Evolutionary conservation across 2,113 vertebrate genomes (phyloP), one percentile per base, ranked within the genome.

Genomic region (Psilopogon haemacephalus): DNA sequence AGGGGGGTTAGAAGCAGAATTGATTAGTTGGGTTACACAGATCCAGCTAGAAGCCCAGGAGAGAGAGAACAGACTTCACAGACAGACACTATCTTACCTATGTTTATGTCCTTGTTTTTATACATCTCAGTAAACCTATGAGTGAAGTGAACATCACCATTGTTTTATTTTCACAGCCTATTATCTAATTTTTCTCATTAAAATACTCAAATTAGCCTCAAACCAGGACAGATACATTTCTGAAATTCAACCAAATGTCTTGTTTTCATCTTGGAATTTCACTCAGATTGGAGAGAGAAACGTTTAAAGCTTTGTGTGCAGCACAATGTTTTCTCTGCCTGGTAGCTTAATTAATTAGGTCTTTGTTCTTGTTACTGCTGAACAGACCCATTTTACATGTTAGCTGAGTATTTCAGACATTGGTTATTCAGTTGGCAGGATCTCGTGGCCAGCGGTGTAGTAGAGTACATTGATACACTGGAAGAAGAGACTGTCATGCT

Each of bases 401-500:
- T 52, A 28, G 33, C 4, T 35, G 26, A 83, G 37, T 54, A 33
- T 73, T 74, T 77, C 11, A 35, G 26, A 55, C 30, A 16, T 1
- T 38, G 60, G 11, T 69, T 87, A 72, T 96, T 90, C 38, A 99
- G 99, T 96, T 99, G 99, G 99, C 99, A 99, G 98, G 99, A 99
- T 93, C 96, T 99, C 1, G 99, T 99, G 80, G 99, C 99, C 44
- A 99, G 99, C 9, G 99, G 99, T 6, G 99, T 99, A 48, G 99
- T 99, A 19, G 99, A 99, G 95, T 99, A 99, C 87, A 99, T 99
- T 23, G 99, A 99, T 93, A 99, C 99, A 0, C 96, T 99, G 72
- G 99, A 99, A 96, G 99, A 99, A 94, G 99, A 99, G 97, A 99
- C 99, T 0, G 99, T 99, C 94, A 99, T 99, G 99, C 97, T 99